These are phyloP conservation scores for Philaethria dido DNA, from an alignment of 2,888 invertebrate genomes.

Conservation along the genomic window DNA sequence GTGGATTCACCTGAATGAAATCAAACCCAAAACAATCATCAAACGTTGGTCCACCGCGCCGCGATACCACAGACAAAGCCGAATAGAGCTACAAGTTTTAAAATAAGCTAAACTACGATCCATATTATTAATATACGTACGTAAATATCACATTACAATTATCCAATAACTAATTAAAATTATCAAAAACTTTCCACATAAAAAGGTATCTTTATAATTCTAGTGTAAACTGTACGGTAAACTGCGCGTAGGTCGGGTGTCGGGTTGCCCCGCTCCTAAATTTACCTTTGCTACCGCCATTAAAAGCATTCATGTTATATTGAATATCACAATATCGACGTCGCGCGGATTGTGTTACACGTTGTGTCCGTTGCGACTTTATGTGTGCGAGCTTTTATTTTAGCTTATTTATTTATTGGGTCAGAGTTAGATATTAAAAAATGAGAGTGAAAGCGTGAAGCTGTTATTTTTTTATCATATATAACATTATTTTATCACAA, in stretches of 20 bases:
- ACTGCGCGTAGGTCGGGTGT: slow-evolving; percentile 71
- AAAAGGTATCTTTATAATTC: slow-evolving; percentile 42
- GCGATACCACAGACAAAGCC: too few relatives aligned
- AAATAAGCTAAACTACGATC: too few relatives aligned
- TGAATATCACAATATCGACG: slow-evolving; percentile 75
- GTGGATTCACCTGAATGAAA: too few relatives aligned
- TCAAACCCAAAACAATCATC: too few relatives aligned
- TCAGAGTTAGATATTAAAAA: too few relatives aligned
- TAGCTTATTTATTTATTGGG: neutral
- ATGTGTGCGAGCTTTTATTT: slow-evolving; percentile 9
- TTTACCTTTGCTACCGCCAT: slow-evolving; percentile 81
- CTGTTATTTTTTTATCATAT: too few relatives aligned
- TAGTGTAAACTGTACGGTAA: slow-evolving; percentile 59
- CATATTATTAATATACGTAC: neutral
- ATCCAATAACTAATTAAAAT: slow-evolving; percentile 15
- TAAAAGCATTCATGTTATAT: slow-evolving; percentile 81
- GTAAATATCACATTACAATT: neutral
- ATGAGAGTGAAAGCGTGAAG: too few relatives aligned
- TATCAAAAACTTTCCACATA: slow-evolving; percentile 18
- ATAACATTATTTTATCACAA: too few relatives aligned
- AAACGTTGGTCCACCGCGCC: too few relatives aligned
- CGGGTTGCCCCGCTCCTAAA: slow-evolving; percentile 78
- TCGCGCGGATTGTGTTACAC: slow-evolving; percentile 47
- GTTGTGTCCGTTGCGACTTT: slow-evolving; percentile 23
- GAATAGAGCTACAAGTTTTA: too few relatives aligned